These are phyloP conservation scores for Nemurella pictetii DNA, from an alignment of 2,888 invertebrate species.

Conservation along the genomic window DNA sequence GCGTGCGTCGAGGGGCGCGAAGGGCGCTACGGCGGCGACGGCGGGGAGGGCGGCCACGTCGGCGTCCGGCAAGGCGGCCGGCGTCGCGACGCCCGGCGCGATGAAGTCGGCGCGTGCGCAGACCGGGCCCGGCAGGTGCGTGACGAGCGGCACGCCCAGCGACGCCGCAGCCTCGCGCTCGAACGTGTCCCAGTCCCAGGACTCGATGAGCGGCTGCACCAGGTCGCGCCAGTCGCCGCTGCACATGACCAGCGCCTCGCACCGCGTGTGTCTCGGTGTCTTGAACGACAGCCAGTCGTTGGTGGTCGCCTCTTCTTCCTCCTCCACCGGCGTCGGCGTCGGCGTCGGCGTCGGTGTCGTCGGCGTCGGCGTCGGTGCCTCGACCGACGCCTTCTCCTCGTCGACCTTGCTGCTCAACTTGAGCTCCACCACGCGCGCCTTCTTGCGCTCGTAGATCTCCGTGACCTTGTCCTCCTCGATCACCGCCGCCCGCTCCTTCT, in stretches of 20 bases:
- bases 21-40: constrained; percentile 64
- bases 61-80: constrained; percentile 48
- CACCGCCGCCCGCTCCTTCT: constrained; percentile 71
- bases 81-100: constrained; percentile 53
- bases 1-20: constrained; percentile 60
- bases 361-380: too few species aligned
- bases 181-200: constrained; percentile 67
- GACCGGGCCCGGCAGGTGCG: constrained; percentile 56
- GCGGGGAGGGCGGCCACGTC: constrained; percentile 54
- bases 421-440: constrained; percentile 40
- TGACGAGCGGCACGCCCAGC: constrained; percentile 52
- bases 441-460: constrained; percentile 52
- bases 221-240: constrained; percentile 64
- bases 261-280: constrained; percentile 56
- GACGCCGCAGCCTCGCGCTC: constrained; percentile 60
- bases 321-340: too few species aligned
- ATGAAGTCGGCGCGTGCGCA: constrained; percentile 58
- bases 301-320: constrained; percentile 47
- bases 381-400: constrained; percentile 49
- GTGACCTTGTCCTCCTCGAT: constrained; percentile 59
- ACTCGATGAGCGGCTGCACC: constrained; percentile 64
- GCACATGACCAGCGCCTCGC: constrained; percentile 58
- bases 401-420: constrained; percentile 26
- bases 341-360: too few species aligned
- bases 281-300: constrained; percentile 49